A percentile compares a stretch with the other conserved stretches of the same genome.
These are phyloP conservation scores for Holcopasites calliopsidis DNA, from an alignment of 1,140 invertebrate genomes.

Conservation along the genomic window DNA sequence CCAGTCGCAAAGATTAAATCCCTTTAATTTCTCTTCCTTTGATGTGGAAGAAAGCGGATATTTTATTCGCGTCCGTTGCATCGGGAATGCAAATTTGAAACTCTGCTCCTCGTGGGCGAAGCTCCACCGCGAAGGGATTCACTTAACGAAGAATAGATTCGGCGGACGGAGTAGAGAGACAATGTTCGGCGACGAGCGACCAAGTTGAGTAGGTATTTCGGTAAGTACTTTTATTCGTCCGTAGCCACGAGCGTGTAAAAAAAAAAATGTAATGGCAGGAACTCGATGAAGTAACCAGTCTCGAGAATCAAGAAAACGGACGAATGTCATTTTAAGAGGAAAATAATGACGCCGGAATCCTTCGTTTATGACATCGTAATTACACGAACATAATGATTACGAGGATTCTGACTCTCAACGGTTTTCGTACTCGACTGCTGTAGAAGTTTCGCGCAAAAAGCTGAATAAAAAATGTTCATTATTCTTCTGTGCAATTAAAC, in stretches of 20 bases:
- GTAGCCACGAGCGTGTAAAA: conserved; percentile 2
- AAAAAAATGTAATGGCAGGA: not conserved
- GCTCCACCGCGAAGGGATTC: not conserved
- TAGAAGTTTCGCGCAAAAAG: not conserved
- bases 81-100: not conserved
- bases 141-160: conserved; percentile 17
- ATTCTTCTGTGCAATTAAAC: not conserved
- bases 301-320: not conserved
- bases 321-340: not conserved
- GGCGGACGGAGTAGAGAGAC: not conserved
- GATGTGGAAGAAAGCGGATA: too few relatives aligned
- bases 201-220: conserved; percentile 22
- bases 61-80: too few relatives aligned
- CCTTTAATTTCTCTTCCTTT: too few relatives aligned
- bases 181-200: conserved; percentile 2
- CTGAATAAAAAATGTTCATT: conserved; percentile 1
- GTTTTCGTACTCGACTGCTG: not conserved
- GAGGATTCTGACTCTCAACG: not conserved
- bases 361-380: conserved; percentile 17
- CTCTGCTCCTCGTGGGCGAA: not conserved
- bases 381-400: conserved; percentile 12
- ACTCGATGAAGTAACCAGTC: not conserved
- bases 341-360: conserved; percentile 13
- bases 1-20: too few relatives aligned
- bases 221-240: not conserved